phyloP scores from a whole-genome alignment of 2,797 vertebrate genomes.

The Phoxinus dragarum region DNA sequence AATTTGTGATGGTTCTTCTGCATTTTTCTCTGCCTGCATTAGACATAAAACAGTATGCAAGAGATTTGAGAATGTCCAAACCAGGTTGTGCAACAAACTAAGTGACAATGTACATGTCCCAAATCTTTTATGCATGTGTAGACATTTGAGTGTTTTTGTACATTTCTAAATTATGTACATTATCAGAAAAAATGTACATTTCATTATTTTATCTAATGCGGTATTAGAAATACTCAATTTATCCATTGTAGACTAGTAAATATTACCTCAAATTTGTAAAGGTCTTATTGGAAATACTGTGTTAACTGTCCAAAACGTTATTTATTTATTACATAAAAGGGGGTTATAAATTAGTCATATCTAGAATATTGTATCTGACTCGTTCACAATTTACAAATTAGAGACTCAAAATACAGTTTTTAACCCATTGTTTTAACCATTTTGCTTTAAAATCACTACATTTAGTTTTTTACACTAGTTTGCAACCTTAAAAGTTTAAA shows the following conservation, averaged over 20 bases:
- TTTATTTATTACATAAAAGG: conserved; percentile 27
- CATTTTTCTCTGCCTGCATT: conserved; percentile 32
- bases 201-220: conserved; percentile 1
- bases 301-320: conserved; percentile 60
- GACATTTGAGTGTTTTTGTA: conserved; percentile 74
- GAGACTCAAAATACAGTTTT: not conserved
- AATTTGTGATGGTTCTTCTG: conserved; percentile 45
- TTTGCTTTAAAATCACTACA: not conserved
- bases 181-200: conserved; percentile 47
- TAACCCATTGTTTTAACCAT: not conserved
- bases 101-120: conserved; percentile 51
- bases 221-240: not conserved
- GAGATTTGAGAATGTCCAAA: conserved; percentile 55
- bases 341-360: not conserved
- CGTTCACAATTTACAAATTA: not conserved
- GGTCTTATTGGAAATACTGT: conserved; percentile 76
- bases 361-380: not conserved
- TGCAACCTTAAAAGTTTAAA: not conserved
- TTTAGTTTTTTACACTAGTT: not conserved
- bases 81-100: conserved; percentile 58
- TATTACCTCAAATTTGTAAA: conserved; percentile 77
- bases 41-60: conserved; percentile 26
- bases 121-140: conserved; percentile 73
- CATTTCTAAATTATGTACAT: conserved; percentile 68
- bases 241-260: conserved; percentile 58